Evolutionary conservation across 1,140 invertebrate genomes (phyloP).

Genomic region (Contarinia nasturtii): DNA sequence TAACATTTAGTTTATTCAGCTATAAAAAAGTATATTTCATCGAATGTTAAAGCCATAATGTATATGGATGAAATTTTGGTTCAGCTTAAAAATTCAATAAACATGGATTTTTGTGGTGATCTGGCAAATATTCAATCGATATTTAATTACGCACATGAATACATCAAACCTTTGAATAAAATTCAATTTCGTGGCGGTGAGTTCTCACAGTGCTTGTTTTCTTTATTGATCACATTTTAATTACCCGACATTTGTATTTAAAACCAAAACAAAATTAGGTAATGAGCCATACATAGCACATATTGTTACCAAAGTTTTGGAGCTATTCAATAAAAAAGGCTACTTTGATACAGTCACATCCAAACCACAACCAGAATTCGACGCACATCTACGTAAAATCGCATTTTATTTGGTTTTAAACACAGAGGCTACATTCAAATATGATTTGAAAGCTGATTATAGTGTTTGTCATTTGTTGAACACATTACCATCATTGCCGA

Average conservation of each 20-base stretch:
- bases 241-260: neutral
- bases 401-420: slow-evolving; percentile 8
- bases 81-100: slow-evolving; percentile 2
- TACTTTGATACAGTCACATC: slow-evolving; percentile 2
- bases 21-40: too few relatives aligned
- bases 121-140: slow-evolving; percentile 7
- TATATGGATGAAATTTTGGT: slow-evolving; percentile 5
- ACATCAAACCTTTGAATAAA: slow-evolving; percentile 7
- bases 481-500: slow-evolving; percentile 7
- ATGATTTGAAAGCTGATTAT: slow-evolving; percentile 6
- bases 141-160: slow-evolving; percentile 6
- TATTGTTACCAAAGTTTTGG: neutral
- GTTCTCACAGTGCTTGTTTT: neutral
- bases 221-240: neutral
- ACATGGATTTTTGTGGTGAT: slow-evolving; percentile 10
- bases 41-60: too few relatives aligned
- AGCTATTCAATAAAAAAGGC: neutral
- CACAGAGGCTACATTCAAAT: slow-evolving; percentile 9
- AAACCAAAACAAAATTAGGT: neutral
- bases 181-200: slow-evolving; percentile 8
- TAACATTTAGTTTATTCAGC: too few relatives aligned
- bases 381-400: slow-evolving; percentile 7
- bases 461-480: slow-evolving; percentile 7
- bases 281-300: neutral
- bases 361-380: slow-evolving; percentile 1